Evolutionary conservation across 2,113 vertebrate species (phyloP), one percentile per base, ranked within the genome.

Genomic region (Aramus guarauna): DNA sequence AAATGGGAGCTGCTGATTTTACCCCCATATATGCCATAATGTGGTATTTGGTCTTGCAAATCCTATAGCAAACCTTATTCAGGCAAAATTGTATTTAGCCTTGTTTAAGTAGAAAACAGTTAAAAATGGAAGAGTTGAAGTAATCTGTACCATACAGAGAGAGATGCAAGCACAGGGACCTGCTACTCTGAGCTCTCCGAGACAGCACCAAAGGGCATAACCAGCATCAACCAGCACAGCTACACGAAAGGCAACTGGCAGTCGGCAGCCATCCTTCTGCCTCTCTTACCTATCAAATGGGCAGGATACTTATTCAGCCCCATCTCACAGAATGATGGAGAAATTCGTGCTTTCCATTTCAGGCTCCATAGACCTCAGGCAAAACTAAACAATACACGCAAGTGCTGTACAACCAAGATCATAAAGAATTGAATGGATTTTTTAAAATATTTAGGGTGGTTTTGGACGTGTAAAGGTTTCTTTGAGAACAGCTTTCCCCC

Each of bases 281-380:
- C 67, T 73, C 88, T 60, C 43, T 62, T 72, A 53, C 32, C 36
- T 53, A 10, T 29, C 24, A 85, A 79, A 55, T 9, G 7, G 34
- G 48, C 79, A 92, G 34, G 24, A 22, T 19, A 12, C 39, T 87
- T 72, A 50, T 32, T 45, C 55, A 43, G 36, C 15, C 85, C 37
- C 30, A 19, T 27, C 58, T 90, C 48, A 36, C 36, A 73, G 62
- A 76, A 52, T 5, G 34, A 58, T 43, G 39, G 47, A 85, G 77
- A 94, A 96, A 79, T 29, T 30, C 58, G 75, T 41, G 16, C 34
- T 92, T 88, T 53, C 14, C 17, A 29, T 81, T 81, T 78, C 69
- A 79, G 80, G 56, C 43, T 92, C 68, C 56, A 30, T 22, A 79
- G 85, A 76, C 62, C 39, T 60, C 43, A 64, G 48, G 39, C 62